Conservation (phyloP, 2,113 vertebrate genomes). For the Phrynosoma platyrhinos region DNA sequence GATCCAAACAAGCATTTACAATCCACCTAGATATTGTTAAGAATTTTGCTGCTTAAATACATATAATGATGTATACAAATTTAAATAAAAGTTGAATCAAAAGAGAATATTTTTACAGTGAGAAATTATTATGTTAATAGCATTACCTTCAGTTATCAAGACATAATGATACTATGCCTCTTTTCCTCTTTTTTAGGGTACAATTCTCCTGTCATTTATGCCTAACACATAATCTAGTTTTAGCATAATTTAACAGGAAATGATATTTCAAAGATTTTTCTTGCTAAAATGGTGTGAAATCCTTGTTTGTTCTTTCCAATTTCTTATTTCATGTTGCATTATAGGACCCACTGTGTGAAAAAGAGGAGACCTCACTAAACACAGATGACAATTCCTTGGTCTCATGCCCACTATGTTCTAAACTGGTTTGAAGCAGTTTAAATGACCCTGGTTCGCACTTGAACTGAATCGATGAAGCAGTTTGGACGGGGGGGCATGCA, state of each 20-base stretch:
- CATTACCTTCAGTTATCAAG: constrained; percentile 16
- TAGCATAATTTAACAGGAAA: constrained; percentile 28
- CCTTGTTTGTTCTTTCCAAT: not conserved
- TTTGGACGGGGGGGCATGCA: too few relatives aligned
- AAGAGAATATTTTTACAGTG: constrained; percentile 23
- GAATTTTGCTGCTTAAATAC: constrained; percentile 24
- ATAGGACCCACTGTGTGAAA: not conserved
- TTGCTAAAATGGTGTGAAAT: constrained; percentile 29
- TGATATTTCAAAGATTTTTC: not conserved
- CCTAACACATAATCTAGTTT: constrained; percentile 30
- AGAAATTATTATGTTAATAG: constrained; percentile 42
- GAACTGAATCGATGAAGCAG: too few relatives aligned
- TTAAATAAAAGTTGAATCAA: constrained; percentile 33
- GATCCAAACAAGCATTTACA: not conserved
- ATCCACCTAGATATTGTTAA: not conserved
- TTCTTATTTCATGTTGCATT: not conserved
- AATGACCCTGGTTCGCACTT: too few relatives aligned
- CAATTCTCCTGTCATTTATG: constrained; percentile 27
- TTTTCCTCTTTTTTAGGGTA: constrained; percentile 37
- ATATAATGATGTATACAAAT: constrained; percentile 23
- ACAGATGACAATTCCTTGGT: too few relatives aligned
- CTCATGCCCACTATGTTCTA: too few relatives aligned
- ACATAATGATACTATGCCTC: constrained; percentile 24
- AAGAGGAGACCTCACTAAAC: not conserved
- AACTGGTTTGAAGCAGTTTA: too few relatives aligned